Evolutionary conservation across 2,797 vertebrate species (phyloP).

Genomic region (Rhinophrynus dorsalis): DNA sequence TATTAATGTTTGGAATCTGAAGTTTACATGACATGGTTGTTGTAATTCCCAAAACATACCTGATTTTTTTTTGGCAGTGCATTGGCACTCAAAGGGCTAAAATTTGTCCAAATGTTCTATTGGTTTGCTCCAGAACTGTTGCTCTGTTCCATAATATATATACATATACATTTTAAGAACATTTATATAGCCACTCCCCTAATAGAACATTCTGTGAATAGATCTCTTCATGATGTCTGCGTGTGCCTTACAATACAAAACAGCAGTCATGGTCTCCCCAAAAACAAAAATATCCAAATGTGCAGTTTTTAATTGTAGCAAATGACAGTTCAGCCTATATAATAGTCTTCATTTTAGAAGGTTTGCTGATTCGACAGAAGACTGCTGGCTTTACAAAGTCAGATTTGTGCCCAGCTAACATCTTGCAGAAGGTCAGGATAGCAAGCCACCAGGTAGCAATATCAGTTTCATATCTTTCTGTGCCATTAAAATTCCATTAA

Average conservation of each 20-base stretch:
- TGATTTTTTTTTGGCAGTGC: no score
- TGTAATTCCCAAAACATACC: no score
- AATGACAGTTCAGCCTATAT: conserved; percentile 49
- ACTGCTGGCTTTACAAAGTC: conserved; percentile 47
- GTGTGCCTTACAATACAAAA: neutral
- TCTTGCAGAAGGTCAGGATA: conserved; percentile 45
- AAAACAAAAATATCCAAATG: conserved; percentile 49
- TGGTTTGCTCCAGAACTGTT: no score
- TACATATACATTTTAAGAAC: no score
- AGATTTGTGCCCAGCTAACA: conserved; percentile 52
- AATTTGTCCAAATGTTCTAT: no score
- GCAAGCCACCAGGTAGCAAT: conserved; percentile 55
- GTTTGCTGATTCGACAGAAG: conserved; percentile 24
- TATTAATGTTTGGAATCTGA: no score
- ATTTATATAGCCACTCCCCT: no score
- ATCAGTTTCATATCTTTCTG: conserved; percentile 41
- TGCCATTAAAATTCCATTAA: conserved; percentile 54
- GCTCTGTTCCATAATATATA: no score
- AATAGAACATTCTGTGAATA: no score
- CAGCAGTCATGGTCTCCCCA: neutral
- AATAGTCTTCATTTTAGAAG: conserved; percentile 34
- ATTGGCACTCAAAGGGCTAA: no score
- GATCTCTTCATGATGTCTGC: no score
- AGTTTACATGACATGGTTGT: no score
- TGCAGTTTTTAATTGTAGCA: conserved; percentile 53